A percentile compares a stretch with the other conserved stretches of the same genome.
Evolutionary conservation across 2,113 vertebrate species (phyloP).

Genomic region (Haemorhous mexicanus): DNA sequence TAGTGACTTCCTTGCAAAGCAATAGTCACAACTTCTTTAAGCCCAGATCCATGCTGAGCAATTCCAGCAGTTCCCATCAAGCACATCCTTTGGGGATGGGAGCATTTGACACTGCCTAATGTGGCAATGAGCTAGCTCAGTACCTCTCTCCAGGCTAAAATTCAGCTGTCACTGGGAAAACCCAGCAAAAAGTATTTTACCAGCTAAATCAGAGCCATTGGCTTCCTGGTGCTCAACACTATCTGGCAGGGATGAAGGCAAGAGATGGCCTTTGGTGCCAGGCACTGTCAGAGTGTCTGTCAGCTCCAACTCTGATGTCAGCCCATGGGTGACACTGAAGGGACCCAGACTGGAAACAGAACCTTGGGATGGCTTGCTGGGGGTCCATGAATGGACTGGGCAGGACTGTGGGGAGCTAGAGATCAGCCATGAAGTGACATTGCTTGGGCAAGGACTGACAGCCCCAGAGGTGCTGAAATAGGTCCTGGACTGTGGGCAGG

Average conservation of each 20-base stretch:
- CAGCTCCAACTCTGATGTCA: neutral
- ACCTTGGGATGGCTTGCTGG: neutral
- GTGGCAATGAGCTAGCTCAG: neutral
- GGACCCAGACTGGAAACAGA: neutral
- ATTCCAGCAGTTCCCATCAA: neutral
- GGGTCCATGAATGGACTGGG: neutral
- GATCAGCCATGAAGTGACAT: neutral
- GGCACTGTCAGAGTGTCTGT: neutral
- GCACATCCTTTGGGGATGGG: neutral
- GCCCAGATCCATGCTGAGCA: neutral
- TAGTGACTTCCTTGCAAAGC: slow-evolving; percentile 21
- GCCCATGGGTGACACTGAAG: neutral
- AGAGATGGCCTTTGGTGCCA: neutral
- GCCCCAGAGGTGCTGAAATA: neutral
- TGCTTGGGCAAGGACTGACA: rapidly evolving
- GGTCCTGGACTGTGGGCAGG: neutral
- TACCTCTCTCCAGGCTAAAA: neutral
- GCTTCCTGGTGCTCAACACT: neutral
- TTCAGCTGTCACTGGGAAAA: neutral
- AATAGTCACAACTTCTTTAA: neutral
- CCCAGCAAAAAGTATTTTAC: neutral
- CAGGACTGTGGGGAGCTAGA: neutral
- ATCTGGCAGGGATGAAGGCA: neutral
- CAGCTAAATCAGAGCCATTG: neutral
- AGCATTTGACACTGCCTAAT: neutral